These are phyloP conservation scores for Pristionchus mayeri DNA, from an alignment of 2,888 invertebrate species.

Conservation along the genomic window DNA sequence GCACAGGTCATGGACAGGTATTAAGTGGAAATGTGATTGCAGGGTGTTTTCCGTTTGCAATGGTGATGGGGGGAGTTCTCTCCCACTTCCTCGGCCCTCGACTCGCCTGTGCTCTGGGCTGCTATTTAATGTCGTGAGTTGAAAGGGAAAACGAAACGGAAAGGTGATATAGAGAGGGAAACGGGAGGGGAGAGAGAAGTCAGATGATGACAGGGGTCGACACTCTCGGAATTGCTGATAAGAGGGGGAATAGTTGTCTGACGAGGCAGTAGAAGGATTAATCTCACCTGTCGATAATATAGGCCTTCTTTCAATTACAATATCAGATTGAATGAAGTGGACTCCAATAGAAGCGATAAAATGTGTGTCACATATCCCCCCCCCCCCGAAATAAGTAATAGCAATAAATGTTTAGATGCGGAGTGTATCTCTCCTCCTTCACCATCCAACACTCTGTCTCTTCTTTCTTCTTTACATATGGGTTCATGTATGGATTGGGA, in stretches of 20 bases:
- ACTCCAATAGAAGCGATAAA: too few species aligned
- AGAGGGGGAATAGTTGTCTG: not conserved
- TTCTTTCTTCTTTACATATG: slow-evolving; percentile 71
- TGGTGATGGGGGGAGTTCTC: slow-evolving; percentile 74
- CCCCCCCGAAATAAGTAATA: too few species aligned
- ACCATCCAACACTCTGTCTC: slow-evolving; percentile 70
- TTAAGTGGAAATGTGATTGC: not conserved
- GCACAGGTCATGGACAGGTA: not conserved
- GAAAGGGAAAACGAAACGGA: slow-evolving; percentile 39
- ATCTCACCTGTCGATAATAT: not conserved
- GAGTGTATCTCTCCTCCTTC: slow-evolving; percentile 69
- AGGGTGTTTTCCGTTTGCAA: slow-evolving; percentile 75
- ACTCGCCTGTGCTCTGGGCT: slow-evolving; percentile 70
- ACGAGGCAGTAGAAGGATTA: not conserved
- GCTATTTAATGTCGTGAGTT: slow-evolving; percentile 69
- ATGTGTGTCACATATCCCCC: too few species aligned
- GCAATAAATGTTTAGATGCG: slow-evolving; percentile 56
- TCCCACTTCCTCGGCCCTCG: slow-evolving; percentile 65
- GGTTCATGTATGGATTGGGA: slow-evolving; percentile 74
- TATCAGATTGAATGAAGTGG: not conserved
- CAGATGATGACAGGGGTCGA: not conserved
- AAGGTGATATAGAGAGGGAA: slow-evolving; percentile 24
- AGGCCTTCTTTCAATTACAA: not conserved
- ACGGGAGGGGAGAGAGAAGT: slow-evolving; percentile 8
- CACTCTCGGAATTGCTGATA: slow-evolving; percentile 1